A percentile compares a stretch with the other conserved stretches of the same genome.
These are phyloP conservation scores for Zaprionus nigranus DNA, from an alignment of 1,140 invertebrate species.

Conservation along the genomic window DNA sequence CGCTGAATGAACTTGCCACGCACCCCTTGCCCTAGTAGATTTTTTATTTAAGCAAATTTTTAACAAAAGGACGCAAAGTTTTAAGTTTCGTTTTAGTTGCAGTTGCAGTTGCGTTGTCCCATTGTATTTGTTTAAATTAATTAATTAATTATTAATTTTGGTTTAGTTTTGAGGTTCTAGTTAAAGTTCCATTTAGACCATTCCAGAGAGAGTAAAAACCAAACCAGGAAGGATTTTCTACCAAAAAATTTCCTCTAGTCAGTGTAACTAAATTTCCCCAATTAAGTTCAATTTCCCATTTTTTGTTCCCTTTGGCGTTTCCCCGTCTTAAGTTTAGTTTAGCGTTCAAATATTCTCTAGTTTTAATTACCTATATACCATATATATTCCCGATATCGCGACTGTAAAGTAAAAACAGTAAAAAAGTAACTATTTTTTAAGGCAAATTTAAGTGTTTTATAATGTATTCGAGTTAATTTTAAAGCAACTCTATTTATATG, in stretches of 20 bases:
- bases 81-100: slow-evolving; percentile 42
- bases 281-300: slow-evolving; percentile 23
- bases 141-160: slow-evolving; percentile 36
- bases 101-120: slow-evolving; percentile 50
- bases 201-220: not conserved
- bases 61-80: slow-evolving; percentile 48
- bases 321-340: slow-evolving; percentile 31
- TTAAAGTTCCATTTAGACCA: slow-evolving; percentile 31
- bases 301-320: slow-evolving; percentile 33
- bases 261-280: slow-evolving; percentile 42
- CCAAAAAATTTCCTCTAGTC: slow-evolving; percentile 54
- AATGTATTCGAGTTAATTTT: slow-evolving; percentile 8
- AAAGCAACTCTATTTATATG: slow-evolving; percentile 8
- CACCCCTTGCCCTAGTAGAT: not conserved
- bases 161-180: slow-evolving; percentile 36
- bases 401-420: not conserved
- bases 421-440: not conserved
- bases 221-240: slow-evolving; percentile 1
- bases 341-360: slow-evolving; percentile 26
- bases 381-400: not conserved
- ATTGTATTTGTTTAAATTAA: slow-evolving; percentile 35
- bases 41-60: slow-evolving; percentile 2
- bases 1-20: slow-evolving; percentile 39
- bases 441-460: not conserved
- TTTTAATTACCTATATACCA: slow-evolving; percentile 14